Conservation (phyloP, 2,113 vertebrate genomes). For the Phrynosoma blainvillii region DNA sequence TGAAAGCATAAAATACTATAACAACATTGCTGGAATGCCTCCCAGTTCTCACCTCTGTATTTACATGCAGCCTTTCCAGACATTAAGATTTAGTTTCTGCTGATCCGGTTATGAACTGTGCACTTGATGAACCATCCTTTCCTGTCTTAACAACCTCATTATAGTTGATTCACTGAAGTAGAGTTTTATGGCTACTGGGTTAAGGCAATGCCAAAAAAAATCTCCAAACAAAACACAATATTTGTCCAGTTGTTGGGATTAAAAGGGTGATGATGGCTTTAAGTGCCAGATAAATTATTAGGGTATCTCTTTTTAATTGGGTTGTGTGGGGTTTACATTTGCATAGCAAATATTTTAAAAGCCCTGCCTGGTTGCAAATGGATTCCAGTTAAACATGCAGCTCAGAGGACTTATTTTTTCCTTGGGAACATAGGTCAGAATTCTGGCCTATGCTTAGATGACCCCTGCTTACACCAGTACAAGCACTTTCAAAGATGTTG, state of each 20-base stretch:
- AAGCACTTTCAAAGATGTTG: too few species aligned
- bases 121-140: constrained; percentile 5
- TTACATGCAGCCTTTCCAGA: background rate
- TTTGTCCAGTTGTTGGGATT: constrained; percentile 18
- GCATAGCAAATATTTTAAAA: constrained; percentile 26
- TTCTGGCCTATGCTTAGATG: too few species aligned
- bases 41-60: background rate
- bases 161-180: constrained; percentile 18
- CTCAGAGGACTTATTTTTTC: background rate
- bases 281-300: constrained; percentile 22
- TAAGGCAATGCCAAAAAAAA: background rate
- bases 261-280: constrained; percentile 25
- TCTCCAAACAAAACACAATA: background rate
- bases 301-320: constrained; percentile 18
- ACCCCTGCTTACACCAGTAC: too few species aligned
- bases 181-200: constrained; percentile 5
- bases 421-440: background rate
- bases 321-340: background rate
- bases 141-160: constrained; percentile 21
- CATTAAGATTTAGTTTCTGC: background rate
- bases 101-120: background rate
- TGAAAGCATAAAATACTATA: constrained; percentile 10
- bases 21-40: background rate
- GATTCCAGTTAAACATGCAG: background rate
- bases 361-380: background rate